phyloP scores from a whole-genome alignment of 30 jellyfish, hydroid and myxozoan species.

The Pelagia noctiluca region DNA sequence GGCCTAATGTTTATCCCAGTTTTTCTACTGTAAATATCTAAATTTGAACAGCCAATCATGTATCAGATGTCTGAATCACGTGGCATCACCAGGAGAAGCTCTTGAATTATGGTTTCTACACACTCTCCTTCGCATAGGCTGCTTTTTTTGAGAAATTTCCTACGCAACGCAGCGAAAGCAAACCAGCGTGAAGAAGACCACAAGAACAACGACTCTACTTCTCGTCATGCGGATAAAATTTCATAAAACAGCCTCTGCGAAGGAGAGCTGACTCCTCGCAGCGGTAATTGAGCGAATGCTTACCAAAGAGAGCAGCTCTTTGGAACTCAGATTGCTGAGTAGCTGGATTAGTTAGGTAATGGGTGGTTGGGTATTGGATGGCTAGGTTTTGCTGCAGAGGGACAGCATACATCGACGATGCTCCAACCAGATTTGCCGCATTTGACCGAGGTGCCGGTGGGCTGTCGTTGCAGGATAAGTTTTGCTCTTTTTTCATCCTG shows the following conservation, averaged over 20 bases:
- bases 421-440: slow-evolving; percentile 23
- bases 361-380: slow-evolving; percentile 42
- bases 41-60: too few species aligned
- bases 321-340: slow-evolving; percentile 67
- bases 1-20: too few species aligned
- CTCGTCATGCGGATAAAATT: too few species aligned
- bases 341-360: slow-evolving; percentile 55
- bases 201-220: too few species aligned
- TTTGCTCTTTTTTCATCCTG: slow-evolving; percentile 76
- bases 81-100: too few species aligned
- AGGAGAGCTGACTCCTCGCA: neutral
- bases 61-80: too few species aligned
- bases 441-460: slow-evolving; percentile 50
- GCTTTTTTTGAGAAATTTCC: too few species aligned
- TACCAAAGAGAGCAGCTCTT: slow-evolving; percentile 75
- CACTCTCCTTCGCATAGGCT: too few species aligned
- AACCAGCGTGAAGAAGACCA: too few species aligned
- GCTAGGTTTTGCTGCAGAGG: slow-evolving; percentile 33
- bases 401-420: slow-evolving; percentile 17
- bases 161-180: too few species aligned
- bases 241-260: neutral
- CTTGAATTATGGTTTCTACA: too few species aligned
- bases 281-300: neutral
- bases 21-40: too few species aligned
- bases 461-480: slow-evolving; percentile 58